Evolutionary conservation across 2,888 invertebrate genomes (phyloP), one percentile per base, ranked within the genome.

Genomic region (Nebria brevicollis): DNA sequence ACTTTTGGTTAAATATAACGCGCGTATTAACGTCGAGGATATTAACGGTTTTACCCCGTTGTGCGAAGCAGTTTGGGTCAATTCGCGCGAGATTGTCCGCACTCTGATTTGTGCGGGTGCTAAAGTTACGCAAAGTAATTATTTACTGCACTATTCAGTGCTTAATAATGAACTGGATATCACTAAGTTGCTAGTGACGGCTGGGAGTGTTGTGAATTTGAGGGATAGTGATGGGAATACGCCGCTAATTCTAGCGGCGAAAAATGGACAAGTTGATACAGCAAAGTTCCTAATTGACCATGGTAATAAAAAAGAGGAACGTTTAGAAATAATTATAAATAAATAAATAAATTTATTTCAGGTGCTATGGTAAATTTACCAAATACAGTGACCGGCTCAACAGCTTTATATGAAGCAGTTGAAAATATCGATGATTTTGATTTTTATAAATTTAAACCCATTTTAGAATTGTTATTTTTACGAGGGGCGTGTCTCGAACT

Each of bases 31-130:
- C 86, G 90, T 92, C 72, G 94, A 95, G 88, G 94, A 95, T 87
- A 92, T 92, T 82, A 91, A 93, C 85, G 93, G 94, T 1, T 92
- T 92, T 83, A 94, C 95, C 0, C 93, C 95, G 5, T 89, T 95
- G 66, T 93, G 93, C 88, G 91, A 94, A 87, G 94, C 95, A 10
- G 94, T 95, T 25, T 93, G 93, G 91, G 91, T 92, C 84, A 92
- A 93, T 85, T 90, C 92, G 84, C 89, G 91, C 0, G 87, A 90
- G 15, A 90, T 94, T 83, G 92, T 93, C 10, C 90, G 91, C 84
- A 88, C 92, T 65, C 88, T 95, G 41, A 86, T 95, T 77, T 87
- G 90, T 54, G 90, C 92, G 41, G 94, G 95, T 10, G 95, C 95
- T 1, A 92, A 94, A 76, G 90, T 94, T 11, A 92, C 94, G 66